A percentile compares a stretch with the other conserved stretches of the same genome.
Evolutionary conservation across 2,888 invertebrate species (phyloP).

Genomic region (Chromoteleia sp.): DNA sequence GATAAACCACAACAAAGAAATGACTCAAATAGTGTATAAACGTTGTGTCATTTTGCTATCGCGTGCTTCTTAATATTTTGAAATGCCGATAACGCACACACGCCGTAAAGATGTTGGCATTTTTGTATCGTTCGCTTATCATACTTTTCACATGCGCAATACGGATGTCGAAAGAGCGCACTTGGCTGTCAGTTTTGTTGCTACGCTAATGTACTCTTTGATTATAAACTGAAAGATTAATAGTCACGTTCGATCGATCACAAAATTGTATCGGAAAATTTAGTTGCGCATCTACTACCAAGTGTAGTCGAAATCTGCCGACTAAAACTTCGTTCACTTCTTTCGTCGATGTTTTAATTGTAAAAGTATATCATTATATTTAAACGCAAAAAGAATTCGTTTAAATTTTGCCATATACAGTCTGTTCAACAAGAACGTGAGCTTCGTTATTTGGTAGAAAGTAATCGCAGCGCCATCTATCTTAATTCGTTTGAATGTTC

Average conservation of each 20-base stretch:
- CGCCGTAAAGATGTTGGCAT: conserved; percentile 56
- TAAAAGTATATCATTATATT: too few species aligned
- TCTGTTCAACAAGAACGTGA: too few species aligned
- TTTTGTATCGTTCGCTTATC: conserved; percentile 57
- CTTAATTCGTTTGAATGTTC: too few species aligned
- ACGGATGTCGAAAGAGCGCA: conserved; percentile 57
- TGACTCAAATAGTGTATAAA: conserved; percentile 39
- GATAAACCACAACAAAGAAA: conserved; percentile 55
- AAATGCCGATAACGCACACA: conserved; percentile 65
- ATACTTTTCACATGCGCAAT: conserved; percentile 54
- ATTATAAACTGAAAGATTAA: conserved; percentile 26
- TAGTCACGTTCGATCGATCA: neutral
- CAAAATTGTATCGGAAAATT: too few species aligned
- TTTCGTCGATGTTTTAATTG: too few species aligned
- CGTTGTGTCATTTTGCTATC: conserved; percentile 51
- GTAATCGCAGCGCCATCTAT: too few species aligned
- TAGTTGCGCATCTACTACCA: too few species aligned
- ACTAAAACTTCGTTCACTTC: too few species aligned
- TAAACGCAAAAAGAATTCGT: too few species aligned
- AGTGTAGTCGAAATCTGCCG: too few species aligned
- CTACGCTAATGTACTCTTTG: conserved; percentile 30
- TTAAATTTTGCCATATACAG: too few species aligned
- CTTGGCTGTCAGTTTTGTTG: conserved; percentile 47
- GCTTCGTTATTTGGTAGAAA: too few species aligned
- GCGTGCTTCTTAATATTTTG: conserved; percentile 62